A percentile compares a stretch with the other conserved stretches of the same genome.
These are phyloP conservation scores for Drosophila baimaii DNA, from an alignment of 1,140 invertebrate genomes.

Conservation along the genomic window DNA sequence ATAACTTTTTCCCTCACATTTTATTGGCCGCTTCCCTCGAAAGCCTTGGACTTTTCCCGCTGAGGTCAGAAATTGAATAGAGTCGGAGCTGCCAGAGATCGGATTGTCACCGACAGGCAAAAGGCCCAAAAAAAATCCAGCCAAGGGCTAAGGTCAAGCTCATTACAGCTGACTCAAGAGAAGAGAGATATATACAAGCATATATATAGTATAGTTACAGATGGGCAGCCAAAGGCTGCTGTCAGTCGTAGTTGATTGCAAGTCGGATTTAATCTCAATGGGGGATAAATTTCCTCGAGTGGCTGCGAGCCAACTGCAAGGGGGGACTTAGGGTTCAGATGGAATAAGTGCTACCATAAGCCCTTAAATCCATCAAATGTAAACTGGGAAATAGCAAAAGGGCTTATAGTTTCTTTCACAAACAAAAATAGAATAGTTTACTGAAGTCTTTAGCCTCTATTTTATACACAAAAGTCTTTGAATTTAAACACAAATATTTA, in stretches of 20 bases:
- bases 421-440: not conserved
- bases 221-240: constrained; percentile 35
- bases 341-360: constrained; percentile 16
- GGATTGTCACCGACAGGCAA: constrained; percentile 33
- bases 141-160: constrained; percentile 43
- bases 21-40: not conserved
- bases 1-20: constrained; percentile 20
- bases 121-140: not conserved
- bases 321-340: constrained; percentile 8
- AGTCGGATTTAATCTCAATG: constrained; percentile 38
- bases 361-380: constrained; percentile 27
- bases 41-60: constrained; percentile 25
- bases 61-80: constrained; percentile 37
- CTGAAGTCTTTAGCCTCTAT: not conserved
- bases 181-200: not conserved
- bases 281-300: constrained; percentile 33
- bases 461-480: not conserved
- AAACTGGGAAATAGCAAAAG: not conserved
- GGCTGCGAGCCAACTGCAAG: constrained; percentile 25
- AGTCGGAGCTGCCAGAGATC: constrained; percentile 26
- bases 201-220: constrained; percentile 28
- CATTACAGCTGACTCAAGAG: constrained; percentile 44
- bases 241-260: constrained; percentile 36
- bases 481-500: not conserved
- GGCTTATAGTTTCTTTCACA: not conserved